Base-by-base conservation (phyloP, 92 coral and sea anemone species). In the Pocillopora grandis region DNA sequence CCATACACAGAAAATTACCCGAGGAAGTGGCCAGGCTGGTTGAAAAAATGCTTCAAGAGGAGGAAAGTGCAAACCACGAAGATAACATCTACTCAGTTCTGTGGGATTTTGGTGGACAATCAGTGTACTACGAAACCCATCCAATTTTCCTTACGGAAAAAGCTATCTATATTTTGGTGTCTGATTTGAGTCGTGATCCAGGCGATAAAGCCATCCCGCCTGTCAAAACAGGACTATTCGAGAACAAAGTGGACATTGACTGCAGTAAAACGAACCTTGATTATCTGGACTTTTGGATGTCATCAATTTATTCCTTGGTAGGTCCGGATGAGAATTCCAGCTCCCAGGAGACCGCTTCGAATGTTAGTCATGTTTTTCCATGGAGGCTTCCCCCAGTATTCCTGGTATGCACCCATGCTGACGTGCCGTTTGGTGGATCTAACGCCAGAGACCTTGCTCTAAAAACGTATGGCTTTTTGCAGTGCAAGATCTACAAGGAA, bases 21-120 rank as follows among this genome's bases (percentile, higher is more conserved):
- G 80, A 88, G 27, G 66, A 68, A 52, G 18, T 88, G 64, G 73
- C 83, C 2, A 19, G 16, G 21, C 16, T 42, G 55, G 79, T 86
- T 5, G 76, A 49, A 27, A 19, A 49, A 4, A 18, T 72, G 18
- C 66, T 79, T 7, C 49, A 42, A 35, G 49, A 72, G 33, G 48
- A 0, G 3, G 64, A 78, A 19, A 42, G 10, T 11, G 33, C 14
- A 15, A 85, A 77, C 58, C 61, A 60, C 21, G 33, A 58, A 33
- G 60, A 75, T 59, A 12, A 68, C 1, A 35, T 81, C 17, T 87
- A 65, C 37, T 87, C 62, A 59, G 70, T 76, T 31, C 76, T 84
- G 31, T 75, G 89, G 90, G 94, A 91, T 59, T 85, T 91, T 62
- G 94, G 92, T 33, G 94, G 94, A 5, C 92, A 91, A 77, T 74